Conservation (phyloP, 2,113 vertebrate species). For the Psammodynastes pulverulentus region DNA sequence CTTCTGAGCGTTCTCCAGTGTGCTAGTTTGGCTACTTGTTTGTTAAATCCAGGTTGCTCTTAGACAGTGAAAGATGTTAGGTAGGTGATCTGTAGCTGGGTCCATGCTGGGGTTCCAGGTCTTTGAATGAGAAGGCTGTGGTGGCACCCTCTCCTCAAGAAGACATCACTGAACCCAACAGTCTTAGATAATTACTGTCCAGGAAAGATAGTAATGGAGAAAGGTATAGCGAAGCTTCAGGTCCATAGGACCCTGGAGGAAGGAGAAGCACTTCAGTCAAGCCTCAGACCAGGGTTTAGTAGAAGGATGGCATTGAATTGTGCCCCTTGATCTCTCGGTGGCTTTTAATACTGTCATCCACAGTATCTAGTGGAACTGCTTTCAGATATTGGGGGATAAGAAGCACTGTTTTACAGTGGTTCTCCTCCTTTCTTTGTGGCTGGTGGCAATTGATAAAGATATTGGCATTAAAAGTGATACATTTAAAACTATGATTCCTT, state of each 20-base stretch:
- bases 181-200: background rate
- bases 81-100: background rate
- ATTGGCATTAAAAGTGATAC: background rate
- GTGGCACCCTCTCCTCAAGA: background rate
- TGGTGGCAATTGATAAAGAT: background rate
- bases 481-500: background rate
- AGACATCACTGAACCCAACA: background rate
- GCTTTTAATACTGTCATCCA: background rate
- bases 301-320: background rate
- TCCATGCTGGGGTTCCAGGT: background rate
- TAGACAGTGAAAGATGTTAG: background rate
- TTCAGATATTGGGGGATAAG: background rate
- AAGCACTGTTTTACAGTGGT: background rate
- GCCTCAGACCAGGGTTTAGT: background rate
- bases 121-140: background rate
- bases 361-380: background rate
- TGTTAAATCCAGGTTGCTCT: background rate
- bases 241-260: background rate
- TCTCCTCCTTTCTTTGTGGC: background rate
- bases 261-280: background rate
- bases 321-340: background rate
- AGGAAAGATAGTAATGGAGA: background rate
- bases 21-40: background rate
- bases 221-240: background rate
- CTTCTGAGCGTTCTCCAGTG: background rate